phyloP scores from a whole-genome alignment of 2,113 vertebrate species.

The Ceratotherium simum region DNA sequence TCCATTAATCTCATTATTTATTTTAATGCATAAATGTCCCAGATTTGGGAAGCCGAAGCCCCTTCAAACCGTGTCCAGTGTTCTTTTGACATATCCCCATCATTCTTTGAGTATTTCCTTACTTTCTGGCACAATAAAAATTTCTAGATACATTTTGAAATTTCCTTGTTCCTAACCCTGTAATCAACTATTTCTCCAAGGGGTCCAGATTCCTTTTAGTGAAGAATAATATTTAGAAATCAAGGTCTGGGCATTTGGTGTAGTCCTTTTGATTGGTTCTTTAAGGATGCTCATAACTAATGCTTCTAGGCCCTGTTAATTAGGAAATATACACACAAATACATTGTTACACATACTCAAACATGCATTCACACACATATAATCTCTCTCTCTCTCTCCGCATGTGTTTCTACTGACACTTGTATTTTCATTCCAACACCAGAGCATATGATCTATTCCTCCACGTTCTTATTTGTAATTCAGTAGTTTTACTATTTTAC shows the following conservation, averaged over 20 bases:
- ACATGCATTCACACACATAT: background rate
- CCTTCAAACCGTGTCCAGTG: background rate
- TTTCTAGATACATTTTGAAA: constrained; percentile 4
- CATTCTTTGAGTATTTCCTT: background rate
- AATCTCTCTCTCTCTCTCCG: background rate
- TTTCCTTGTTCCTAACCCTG: background rate
- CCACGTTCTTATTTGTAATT: background rate
- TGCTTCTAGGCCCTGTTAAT: background rate
- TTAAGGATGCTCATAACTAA: background rate
- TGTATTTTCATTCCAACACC: background rate
- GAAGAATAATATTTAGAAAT: background rate
- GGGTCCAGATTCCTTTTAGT: background rate
- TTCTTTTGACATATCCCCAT: background rate
- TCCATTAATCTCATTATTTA: background rate
- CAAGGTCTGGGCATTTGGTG: background rate
- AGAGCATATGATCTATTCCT: background rate
- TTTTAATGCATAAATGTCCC: background rate
- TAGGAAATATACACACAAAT: background rate
- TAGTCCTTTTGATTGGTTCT: background rate
- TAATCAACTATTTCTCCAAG: background rate
- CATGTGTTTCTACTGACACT: background rate
- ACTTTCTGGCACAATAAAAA: background rate
- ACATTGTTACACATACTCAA: background rate
- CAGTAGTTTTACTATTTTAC: background rate
- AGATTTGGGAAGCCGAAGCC: background rate